A percentile compares a stretch with the other conserved stretches of the same genome.
phyloP scores from a whole-genome alignment of 2,888 invertebrate genomes.

The Epirrhoe tristata region DNA sequence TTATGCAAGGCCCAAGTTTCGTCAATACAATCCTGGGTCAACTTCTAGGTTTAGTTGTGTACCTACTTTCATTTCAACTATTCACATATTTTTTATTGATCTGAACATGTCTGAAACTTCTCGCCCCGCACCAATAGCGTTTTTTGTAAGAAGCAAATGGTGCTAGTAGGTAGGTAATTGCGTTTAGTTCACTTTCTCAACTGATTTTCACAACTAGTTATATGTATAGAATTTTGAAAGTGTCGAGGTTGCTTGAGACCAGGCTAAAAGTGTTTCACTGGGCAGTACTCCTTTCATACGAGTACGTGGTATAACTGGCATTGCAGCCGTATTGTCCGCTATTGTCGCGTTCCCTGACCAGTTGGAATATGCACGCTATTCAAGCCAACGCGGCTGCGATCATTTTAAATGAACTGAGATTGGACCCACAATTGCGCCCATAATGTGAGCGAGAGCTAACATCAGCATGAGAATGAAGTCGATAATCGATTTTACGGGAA shows the following conservation, averaged over 20 bases:
- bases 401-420: conserved; percentile 54
- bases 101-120: no score
- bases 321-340: conserved; percentile 64
- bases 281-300: conserved; percentile 41
- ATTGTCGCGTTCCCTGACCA: conserved; percentile 62
- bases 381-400: conserved; percentile 47
- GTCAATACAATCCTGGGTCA: no score
- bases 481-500: conserved; percentile 12
- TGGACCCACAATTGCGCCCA: conserved; percentile 31
- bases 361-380: conserved; percentile 60
- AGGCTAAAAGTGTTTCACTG: conserved; percentile 4
- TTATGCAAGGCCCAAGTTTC: no score
- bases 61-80: no score
- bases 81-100: no score
- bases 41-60: no score
- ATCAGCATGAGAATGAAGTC: conserved; percentile 27
- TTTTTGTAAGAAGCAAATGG: no score
- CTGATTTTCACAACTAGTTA: no score
- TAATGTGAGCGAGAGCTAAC: conserved; percentile 17
- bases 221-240: no score
- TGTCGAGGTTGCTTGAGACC: background rate
- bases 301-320: conserved; percentile 62
- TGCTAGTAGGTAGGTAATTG: no score
- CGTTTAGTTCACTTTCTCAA: no score
- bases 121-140: no score